Evolutionary conservation across 2,888 invertebrate species (phyloP).

Genomic region (Patella depressa): DNA sequence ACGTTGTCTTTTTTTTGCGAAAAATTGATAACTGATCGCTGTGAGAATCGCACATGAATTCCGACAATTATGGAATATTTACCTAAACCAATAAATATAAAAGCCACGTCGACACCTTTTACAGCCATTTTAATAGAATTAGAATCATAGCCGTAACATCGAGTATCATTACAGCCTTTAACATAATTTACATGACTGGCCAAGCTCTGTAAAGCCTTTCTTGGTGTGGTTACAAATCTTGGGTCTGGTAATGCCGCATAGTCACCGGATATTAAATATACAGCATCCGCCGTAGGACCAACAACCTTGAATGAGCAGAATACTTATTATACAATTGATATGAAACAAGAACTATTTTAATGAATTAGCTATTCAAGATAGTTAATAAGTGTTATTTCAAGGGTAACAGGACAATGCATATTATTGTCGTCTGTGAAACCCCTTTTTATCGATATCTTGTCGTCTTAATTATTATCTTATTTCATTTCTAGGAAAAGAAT

Average conservation of each 20-base stretch:
- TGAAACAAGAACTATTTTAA: no score
- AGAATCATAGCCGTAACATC: slow-evolving; percentile 48
- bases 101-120: slow-evolving; percentile 43
- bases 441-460: no score
- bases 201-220: slow-evolving; percentile 42
- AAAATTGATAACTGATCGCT: no score
- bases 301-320: slow-evolving; percentile 49
- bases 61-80: not conserved
- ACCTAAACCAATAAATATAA: slow-evolving; percentile 64
- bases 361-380: no score
- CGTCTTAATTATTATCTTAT: no score
- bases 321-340: no score
- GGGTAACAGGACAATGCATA: no score
- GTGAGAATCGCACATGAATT: no score
- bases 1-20: no score
- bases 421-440: no score
- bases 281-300: slow-evolving; percentile 65
- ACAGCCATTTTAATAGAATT: slow-evolving; percentile 43
- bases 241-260: slow-evolving; percentile 52
- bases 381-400: no score
- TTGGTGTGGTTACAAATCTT: slow-evolving; percentile 50
- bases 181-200: slow-evolving; percentile 45
- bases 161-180: slow-evolving; percentile 51
- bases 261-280: slow-evolving; percentile 56
- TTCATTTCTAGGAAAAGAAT: no score